Evolutionary conservation across 1,140 invertebrate species (phyloP), one percentile per base, ranked within the genome.

Genomic region (Magallana ariakensis): DNA sequence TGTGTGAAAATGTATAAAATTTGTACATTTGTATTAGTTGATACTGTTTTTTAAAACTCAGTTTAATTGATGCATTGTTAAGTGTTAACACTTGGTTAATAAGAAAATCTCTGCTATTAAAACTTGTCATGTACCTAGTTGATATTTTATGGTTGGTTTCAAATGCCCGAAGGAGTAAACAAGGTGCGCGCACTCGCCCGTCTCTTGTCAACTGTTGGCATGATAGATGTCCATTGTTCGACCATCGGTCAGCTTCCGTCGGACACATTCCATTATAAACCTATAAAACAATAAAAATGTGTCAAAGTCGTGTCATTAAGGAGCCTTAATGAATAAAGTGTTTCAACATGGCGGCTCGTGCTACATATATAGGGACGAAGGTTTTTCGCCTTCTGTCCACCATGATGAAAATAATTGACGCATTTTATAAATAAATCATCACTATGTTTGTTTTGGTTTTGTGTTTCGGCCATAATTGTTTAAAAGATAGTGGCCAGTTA

Each of bases 221-320:
- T 82, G 80, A 82, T 82, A 55, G 46, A 82, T 82, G 80, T 55
- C 46, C 46, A 55, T 55, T 54, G 46, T 82, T 54, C 13, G 46
- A 54, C 46, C 46, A 55, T 19, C 54, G 80, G 80, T 82, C 80
- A 82, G 16, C n/a, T 26, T 54, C n/a, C 15, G 19, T 15, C 55
- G 80, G 80, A 55, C 80, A 82, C 46, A 82, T 82, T 82, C 80
- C 80, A 82, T 82, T 82, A 82, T 82, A 15, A 82, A 82, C 80
- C 80, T 82, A 82, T 82, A 82, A 82, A 82, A 82, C 80, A 82
- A 82, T 82, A 82, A 82, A 82, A 82, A 82, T 82, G 80, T 82
- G 80, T 82, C 80, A 82, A 75, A 75, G 22, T 26, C 33, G 22
- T 75, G 66, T 75, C 66, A 75, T 75, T 75, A 75, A 75, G 22